Evolutionary conservation across 2,113 vertebrate species (phyloP), one percentile per base, ranked within the genome.

Genomic region (Daphoenositta chrysoptera): DNA sequence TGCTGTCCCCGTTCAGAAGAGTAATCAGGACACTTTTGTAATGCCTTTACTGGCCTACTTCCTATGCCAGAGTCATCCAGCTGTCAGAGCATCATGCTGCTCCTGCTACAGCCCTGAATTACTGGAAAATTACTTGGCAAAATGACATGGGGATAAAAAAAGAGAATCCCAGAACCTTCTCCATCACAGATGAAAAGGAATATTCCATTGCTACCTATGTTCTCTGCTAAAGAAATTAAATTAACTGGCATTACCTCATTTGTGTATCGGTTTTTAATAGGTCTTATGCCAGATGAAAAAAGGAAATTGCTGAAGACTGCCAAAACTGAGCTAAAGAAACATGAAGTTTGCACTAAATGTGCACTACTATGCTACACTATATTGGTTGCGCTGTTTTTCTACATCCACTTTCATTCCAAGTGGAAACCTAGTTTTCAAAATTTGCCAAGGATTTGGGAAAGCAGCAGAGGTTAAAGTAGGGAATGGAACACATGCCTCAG

Each of bases 91-190:
- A 86, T 33, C 64, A 24, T 8, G 30, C 85, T 73, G 84, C 70
- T 95, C 78, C 71, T 80, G 58, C 70, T 88, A 70, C 78, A 95
- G 85, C 50, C 66, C 61, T 11, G 56, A 95, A 92, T 90, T 90
- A 93, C 80, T 92, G 93, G 92, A 92, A 96, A 94, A 96, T 93
- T 82, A 93, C 76, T 89, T 53, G 28, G 44, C 83, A 83, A 89
- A 84, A 92, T 3, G 17, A 65, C 47, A 63, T 4, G 16, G 6
- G n/a, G 47, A 51, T 60, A 58, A 77, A 89, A 89, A 81, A 21
- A 91, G 39, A 95, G 39, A 92, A 88, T 84, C 83, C 27, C 84
- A 93, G 73, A 93, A 90, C 65, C 70, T 72, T 22, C 48, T 10
- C 23, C 37, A 51, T 70, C 23, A 27, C 47, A 90, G 63, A 73